Evolutionary conservation across 2,888 invertebrate genomes (phyloP).

Genomic region (Incurvaria masculella): DNA sequence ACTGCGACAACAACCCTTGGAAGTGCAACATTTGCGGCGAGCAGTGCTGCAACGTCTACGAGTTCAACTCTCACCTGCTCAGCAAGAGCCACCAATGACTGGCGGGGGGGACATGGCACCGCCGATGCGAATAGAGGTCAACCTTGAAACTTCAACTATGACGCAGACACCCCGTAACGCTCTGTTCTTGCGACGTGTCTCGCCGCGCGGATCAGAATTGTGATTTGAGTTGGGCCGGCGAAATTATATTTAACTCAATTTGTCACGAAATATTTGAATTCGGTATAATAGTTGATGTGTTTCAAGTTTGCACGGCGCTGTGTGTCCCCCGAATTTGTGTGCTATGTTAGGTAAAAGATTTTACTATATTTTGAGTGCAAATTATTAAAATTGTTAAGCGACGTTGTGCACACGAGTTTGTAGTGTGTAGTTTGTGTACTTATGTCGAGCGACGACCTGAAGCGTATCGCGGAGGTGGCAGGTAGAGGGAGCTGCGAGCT

Average conservation of each 20-base stretch:
- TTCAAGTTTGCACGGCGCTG: not conserved
- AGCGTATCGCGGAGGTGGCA: not conserved
- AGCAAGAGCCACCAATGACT: slow-evolving; percentile 89
- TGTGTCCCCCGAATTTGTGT: not conserved
- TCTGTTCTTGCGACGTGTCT: too few species aligned
- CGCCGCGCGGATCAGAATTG: too few species aligned
- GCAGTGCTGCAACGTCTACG: slow-evolving; percentile 91
- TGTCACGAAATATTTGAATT: too few species aligned
- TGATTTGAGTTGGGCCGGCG: too few species aligned
- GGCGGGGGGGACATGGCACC: slow-evolving; percentile 45
- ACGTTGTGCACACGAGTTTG: too few species aligned
- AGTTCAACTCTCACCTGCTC: slow-evolving; percentile 93
- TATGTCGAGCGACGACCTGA: too few species aligned
- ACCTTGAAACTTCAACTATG: not conserved
- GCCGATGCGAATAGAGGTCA: not conserved
- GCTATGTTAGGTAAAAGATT: not conserved
- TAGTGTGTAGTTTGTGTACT: too few species aligned
- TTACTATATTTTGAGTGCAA: not conserved
- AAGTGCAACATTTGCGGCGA: slow-evolving; percentile 98
- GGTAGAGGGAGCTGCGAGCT: not conserved
- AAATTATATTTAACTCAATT: too few species aligned
- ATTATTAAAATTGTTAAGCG: not conserved
- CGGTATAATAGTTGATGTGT: not conserved
- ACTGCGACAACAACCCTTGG: slow-evolving; percentile 95
- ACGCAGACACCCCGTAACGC: too few species aligned